phyloP scores from a whole-genome alignment of 2,888 invertebrate genomes.

The Argyresthia albistria region DNA sequence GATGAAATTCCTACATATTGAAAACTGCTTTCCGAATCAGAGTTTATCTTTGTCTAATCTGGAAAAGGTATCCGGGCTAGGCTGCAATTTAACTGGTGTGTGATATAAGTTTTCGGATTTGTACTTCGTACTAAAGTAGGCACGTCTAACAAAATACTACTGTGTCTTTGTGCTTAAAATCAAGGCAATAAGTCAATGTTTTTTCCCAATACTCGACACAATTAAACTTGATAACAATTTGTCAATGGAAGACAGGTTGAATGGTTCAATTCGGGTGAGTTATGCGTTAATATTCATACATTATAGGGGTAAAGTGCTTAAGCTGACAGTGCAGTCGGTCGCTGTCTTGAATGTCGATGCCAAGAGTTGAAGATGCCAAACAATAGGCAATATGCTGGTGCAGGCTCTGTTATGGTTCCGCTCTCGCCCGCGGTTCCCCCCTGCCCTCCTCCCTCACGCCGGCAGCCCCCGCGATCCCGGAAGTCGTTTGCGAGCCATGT shows the following conservation, averaged over 20 bases:
- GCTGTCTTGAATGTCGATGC: conserved; percentile 51
- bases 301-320: conserved; percentile 50
- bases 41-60: too few species aligned
- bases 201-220: not conserved
- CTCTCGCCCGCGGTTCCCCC: conserved; percentile 15
- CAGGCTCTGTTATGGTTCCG: conserved; percentile 40
- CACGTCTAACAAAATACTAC: too few species aligned
- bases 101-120: too few species aligned
- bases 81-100: too few species aligned
- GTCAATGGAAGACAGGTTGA: conserved; percentile 13
- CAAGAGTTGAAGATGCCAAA: conserved; percentile 67
- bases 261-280: conserved; percentile 30
- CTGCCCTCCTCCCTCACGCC: conserved; percentile 30
- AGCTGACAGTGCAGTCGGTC: conserved; percentile 50
- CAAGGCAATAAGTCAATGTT: too few species aligned
- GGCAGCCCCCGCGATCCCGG: conserved; percentile 24
- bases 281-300: conserved; percentile 53
- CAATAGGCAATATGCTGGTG: conserved; percentile 60
- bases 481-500: conserved; percentile 35
- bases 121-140: too few species aligned
- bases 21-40: too few species aligned
- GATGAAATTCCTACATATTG: too few species aligned
- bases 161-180: too few species aligned
- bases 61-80: too few species aligned
- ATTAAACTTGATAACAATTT: not conserved